Evolutionary conservation across 2,888 invertebrate species (phyloP).

Genomic region (Clivina fossor): DNA sequence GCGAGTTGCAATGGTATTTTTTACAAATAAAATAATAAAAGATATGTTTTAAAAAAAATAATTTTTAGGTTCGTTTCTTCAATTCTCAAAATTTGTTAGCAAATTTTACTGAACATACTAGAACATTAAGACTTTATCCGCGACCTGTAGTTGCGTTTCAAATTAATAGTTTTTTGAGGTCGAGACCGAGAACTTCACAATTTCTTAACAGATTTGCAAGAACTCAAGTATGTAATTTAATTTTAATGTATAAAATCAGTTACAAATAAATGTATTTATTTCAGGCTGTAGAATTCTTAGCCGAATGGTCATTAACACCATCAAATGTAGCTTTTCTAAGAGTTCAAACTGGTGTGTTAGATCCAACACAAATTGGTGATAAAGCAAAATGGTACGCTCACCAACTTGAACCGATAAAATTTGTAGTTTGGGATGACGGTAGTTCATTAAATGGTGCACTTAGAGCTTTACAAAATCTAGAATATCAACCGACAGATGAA

Average conservation of each 20-base stretch:
- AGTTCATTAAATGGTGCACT: conserved; percentile 79
- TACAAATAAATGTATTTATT: conserved; percentile 24
- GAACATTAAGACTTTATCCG: conserved; percentile 94
- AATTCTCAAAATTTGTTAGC: conserved; percentile 96
- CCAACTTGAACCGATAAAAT: conserved; percentile 82
- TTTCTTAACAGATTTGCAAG: conserved; percentile 92
- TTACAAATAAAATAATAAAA: conserved; percentile 9
- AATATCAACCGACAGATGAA: conserved; percentile 87
- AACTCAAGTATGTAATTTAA: conserved; percentile 77
- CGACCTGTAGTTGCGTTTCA: conserved; percentile 99
- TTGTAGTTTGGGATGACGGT: conserved; percentile 90
- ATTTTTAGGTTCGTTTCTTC: conserved; percentile 84
- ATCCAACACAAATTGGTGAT: conserved; percentile 94
- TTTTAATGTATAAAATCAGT: background rate
- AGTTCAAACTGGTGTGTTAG: conserved; percentile 94
- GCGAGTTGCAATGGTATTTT: conserved; percentile 88
- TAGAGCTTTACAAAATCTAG: conserved; percentile 70
- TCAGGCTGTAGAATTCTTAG: conserved; percentile 95
- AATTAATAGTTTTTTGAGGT: conserved; percentile 93
- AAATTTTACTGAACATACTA: conserved; percentile 97
- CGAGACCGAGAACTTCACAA: conserved; percentile 83
- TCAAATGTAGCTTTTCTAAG: conserved; percentile 96
- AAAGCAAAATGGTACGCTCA: conserved; percentile 97
- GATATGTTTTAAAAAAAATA: conserved; percentile 8
- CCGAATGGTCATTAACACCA: conserved; percentile 97